Evolutionary conservation across 2,888 invertebrate genomes (phyloP).

Genomic region (Phania funesta): DNA sequence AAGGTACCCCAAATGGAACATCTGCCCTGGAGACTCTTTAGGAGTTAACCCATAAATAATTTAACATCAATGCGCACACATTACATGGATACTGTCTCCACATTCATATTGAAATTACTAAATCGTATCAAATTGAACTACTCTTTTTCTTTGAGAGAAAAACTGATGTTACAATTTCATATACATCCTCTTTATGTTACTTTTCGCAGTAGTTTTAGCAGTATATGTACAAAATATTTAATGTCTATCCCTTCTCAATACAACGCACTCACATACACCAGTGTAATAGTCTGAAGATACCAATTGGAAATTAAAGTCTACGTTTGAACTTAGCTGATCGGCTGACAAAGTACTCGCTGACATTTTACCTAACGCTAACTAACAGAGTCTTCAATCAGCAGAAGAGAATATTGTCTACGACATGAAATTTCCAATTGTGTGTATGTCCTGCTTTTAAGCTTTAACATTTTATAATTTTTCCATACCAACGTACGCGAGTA

Average conservation of each 20-base stretch:
- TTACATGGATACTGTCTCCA: neutral
- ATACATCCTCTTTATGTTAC: neutral
- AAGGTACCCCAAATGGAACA: conserved; percentile 86
- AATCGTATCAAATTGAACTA: conserved; percentile 12
- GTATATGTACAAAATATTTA: conserved; percentile 60
- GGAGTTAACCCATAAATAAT: conserved; percentile 51
- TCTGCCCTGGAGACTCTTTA: conserved; percentile 77
- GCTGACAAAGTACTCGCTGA: no score
- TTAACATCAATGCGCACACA: neutral
- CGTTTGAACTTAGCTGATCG: no score
- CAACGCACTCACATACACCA: neutral
- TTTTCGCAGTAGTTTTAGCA: conserved; percentile 25
- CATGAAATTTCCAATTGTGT: neutral
- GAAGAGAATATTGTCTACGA: neutral
- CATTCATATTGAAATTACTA: neutral
- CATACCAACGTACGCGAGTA: neutral
- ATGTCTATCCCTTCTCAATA: neutral
- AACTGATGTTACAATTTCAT: conserved; percentile 33
- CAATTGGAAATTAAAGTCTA: neutral
- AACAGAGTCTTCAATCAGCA: neutral
- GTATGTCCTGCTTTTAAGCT: conserved; percentile 28
- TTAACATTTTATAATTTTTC: conserved; percentile 33
- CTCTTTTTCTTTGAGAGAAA: conserved; percentile 50
- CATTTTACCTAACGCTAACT: neutral
- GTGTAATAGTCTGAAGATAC: neutral